Evolutionary conservation across 2,113 vertebrate genomes (phyloP), one percentile per base, ranked within the genome.

Genomic region (Uria lomvia): DNA sequence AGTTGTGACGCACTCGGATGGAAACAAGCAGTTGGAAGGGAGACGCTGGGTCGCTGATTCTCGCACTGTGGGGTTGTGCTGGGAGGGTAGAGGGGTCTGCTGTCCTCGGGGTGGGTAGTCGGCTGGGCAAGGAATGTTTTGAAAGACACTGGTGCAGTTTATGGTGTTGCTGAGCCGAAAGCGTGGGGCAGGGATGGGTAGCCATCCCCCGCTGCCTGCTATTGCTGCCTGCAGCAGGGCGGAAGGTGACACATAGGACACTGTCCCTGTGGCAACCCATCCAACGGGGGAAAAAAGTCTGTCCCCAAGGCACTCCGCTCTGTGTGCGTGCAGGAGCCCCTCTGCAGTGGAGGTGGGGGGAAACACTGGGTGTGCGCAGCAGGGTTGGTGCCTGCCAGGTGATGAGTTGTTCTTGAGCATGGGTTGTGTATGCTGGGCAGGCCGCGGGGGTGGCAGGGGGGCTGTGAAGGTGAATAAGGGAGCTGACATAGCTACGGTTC

Each of bases 1-100:
- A 89, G 60, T 91, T 96, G 96, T 97, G 97, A 97, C 96, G 96
- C 97, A 97, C 92, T 95, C 77, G 11, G 66, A 82, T 96, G 94
- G 86, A 91, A 95, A 87, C 62, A 66, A 40, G 92, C 88, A 75
- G 88, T 76, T 91, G 86, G 50, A 59, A 79, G 16, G 32, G 94
- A 82, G 73, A 81, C 4, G 45, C 45, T 87, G 3, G 7, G 10
- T 43, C 9, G 6, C 60, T 22, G 79, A 90, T 92, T 93, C 63
- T 42, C 11, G 18, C 1, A 4, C 36, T 19, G 32, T 43, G 66
- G 53, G 58, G 43, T 45, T 88, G 42, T 2, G 0, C 55, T 66
- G 74, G 42, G 38, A 90, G n/a, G 15, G 9, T 29, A 49, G 38
- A 83, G 36, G n/a, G 66, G 30, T 74, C 74, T 77, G 38, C 24